Percentiles rank a stretch among this genome's conserved stretches.
phyloP scores from a whole-genome alignment of 2,888 invertebrate species.

The Rhaphigaster nebulosa region DNA sequence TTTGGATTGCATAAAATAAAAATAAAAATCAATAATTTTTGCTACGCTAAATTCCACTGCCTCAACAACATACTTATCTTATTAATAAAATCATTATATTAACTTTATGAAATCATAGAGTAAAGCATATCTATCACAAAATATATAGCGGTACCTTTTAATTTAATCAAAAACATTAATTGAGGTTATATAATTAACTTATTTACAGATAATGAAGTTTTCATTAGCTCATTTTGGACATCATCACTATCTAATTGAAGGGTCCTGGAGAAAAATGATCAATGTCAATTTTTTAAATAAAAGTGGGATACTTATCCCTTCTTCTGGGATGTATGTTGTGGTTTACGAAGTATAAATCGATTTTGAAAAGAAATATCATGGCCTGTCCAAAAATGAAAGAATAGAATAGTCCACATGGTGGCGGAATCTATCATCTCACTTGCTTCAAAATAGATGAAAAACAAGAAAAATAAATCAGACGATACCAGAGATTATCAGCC shows the following conservation, averaged over 20 bases:
- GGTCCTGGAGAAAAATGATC: no score
- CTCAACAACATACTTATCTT: not conserved
- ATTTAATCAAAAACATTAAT: not conserved
- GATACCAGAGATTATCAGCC: no score
- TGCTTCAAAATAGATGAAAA: no score
- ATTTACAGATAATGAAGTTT: not conserved
- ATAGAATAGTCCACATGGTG: no score
- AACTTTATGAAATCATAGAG: not conserved
- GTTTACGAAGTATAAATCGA: no score
- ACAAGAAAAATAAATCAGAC: no score
- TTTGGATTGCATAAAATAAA: not conserved
- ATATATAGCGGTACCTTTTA: not conserved
- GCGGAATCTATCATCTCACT: no score
- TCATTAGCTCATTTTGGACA: not conserved
- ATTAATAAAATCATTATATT: not conserved
- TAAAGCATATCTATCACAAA: not conserved
- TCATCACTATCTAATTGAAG: not conserved
- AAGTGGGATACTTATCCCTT: no score
- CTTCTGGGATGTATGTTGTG: no score
- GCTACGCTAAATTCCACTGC: not conserved
- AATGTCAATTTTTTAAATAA: no score
- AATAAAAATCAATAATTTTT: not conserved
- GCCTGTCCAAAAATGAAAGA: no score
- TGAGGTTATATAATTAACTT: not conserved
- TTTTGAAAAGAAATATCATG: no score